Conservation (phyloP, 2,113 vertebrate genomes). For the Trogon melanurus region DNA sequence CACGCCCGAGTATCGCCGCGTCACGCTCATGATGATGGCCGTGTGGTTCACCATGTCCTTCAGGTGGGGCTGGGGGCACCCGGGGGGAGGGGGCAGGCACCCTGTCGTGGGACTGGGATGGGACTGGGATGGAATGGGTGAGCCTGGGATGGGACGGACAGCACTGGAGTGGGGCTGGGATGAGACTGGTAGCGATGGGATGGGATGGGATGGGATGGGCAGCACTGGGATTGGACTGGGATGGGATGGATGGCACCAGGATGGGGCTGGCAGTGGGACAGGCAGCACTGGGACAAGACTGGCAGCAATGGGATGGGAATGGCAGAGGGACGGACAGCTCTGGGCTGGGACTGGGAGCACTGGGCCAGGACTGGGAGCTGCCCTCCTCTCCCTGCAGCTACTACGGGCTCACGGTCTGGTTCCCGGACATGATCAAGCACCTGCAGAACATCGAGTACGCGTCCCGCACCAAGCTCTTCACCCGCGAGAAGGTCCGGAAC, state of each 20-base stretch:
- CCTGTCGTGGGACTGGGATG: neutral
- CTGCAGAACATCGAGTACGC: conserved; percentile 92
- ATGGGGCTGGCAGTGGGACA: too few species aligned
- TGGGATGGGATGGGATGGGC: too few species aligned
- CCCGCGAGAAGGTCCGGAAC: conserved; percentile 89
- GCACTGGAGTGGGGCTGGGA: neutral
- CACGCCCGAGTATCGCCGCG: conserved; percentile 87
- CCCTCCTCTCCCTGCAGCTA: conserved; percentile 76
- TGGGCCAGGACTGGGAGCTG: too few species aligned
- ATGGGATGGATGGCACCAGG: too few species aligned
- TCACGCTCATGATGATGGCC: conserved; percentile 96
- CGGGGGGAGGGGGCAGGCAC: neutral
- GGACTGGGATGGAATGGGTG: neutral
- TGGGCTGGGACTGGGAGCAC: neutral
- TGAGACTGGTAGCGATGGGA: neutral
- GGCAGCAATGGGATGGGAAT: neutral
- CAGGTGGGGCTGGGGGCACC: conserved; percentile 77
- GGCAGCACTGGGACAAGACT: neutral
- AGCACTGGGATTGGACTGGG: neutral
- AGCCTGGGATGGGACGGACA: too few species aligned
- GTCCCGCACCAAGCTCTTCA: conserved; percentile 89
- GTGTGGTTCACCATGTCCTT: conserved; percentile 99
- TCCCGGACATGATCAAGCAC: conserved; percentile 98
- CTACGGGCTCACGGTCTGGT: conserved; percentile 96
- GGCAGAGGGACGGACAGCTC: fast-evolving